Evolutionary conservation across 1,140 invertebrate genomes (phyloP).

Genomic region (Mylabris phalerata): DNA sequence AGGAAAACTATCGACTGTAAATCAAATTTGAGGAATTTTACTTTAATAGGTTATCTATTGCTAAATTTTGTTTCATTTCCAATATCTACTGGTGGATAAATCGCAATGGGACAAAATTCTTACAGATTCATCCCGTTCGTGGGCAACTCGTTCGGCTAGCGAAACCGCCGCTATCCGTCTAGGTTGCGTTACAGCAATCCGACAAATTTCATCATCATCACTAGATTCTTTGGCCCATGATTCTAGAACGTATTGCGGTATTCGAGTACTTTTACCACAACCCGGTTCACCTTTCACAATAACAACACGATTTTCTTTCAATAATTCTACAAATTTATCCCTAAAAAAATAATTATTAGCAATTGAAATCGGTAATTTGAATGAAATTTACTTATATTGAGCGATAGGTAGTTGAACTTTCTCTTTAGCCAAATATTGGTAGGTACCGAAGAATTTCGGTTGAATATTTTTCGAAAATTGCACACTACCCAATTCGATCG

Average conservation of each 20-base stretch:
- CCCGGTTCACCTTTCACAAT: conserved; percentile 87
- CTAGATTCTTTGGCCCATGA: conserved; percentile 46
- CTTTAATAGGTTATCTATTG: too few relatives aligned
- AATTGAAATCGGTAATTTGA: neutral
- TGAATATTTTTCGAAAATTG: neutral
- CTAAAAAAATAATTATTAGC: conserved; percentile 17
- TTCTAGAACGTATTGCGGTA: conserved; percentile 72
- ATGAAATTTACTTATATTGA: conserved; percentile 31
- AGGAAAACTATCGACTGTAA: too few relatives aligned
- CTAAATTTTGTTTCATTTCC: too few relatives aligned
- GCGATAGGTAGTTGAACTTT: conserved; percentile 35
- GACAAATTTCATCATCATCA: conserved; percentile 47
- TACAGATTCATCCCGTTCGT: conserved; percentile 54
- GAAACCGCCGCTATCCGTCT: conserved; percentile 68
- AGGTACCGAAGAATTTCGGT: conserved; percentile 21
- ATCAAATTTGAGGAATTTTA: too few relatives aligned
- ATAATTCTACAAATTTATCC: conserved; percentile 28
- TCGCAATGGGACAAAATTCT: neutral
- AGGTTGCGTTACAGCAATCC: conserved; percentile 71
- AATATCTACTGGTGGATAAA: too few relatives aligned
- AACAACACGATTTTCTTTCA: conserved; percentile 47
- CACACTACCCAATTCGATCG: neutral
- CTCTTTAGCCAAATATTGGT: conserved; percentile 31
- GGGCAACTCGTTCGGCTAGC: conserved; percentile 62
- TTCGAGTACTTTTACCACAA: conserved; percentile 83